Evolutionary conservation across 2,888 invertebrate species (phyloP).

Genomic region (Pyrgus malvae): DNA sequence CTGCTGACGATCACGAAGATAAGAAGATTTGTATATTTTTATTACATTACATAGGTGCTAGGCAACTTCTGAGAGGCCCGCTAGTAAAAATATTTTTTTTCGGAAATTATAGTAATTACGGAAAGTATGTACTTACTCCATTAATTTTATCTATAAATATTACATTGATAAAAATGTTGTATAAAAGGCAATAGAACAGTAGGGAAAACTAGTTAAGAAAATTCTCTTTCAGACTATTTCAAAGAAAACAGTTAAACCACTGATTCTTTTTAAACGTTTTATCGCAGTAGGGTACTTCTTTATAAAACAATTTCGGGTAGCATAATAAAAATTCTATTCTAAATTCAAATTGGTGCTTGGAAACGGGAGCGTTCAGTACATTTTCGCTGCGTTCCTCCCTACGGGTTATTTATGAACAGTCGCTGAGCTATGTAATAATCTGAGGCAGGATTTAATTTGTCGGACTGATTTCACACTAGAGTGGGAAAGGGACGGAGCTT

Average conservation of each 20-base stretch:
- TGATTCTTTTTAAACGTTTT: slow-evolving; percentile 22
- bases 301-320: slow-evolving; percentile 26
- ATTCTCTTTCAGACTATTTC: background rate
- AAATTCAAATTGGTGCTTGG: slow-evolving; percentile 43
- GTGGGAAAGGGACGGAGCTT: slow-evolving; percentile 46
- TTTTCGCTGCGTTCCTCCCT: slow-evolving; percentile 51
- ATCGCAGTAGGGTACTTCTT: slow-evolving; percentile 11
- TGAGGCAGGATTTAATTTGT: slow-evolving; percentile 87
- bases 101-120: too few relatives aligned
- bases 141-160: too few relatives aligned
- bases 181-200: too few relatives aligned
- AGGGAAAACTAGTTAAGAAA: background rate
- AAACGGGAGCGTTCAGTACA: slow-evolving; percentile 45
- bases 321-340: slow-evolving; percentile 34
- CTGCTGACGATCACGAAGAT: too few relatives aligned
- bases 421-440: slow-evolving; percentile 88
- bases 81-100: too few relatives aligned
- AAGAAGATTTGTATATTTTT: too few relatives aligned
- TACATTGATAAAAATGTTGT: too few relatives aligned
- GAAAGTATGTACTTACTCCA: too few relatives aligned
- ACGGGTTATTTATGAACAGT: slow-evolving; percentile 85
- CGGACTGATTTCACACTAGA: slow-evolving; percentile 86
- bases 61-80: too few relatives aligned
- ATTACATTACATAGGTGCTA: too few relatives aligned
- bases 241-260: slow-evolving; percentile 4